A percentile compares a stretch with the other conserved stretches of the same genome.
Conservation (phyloP, 1,140 invertebrate species). For the Melitaea cinxia region DNA sequence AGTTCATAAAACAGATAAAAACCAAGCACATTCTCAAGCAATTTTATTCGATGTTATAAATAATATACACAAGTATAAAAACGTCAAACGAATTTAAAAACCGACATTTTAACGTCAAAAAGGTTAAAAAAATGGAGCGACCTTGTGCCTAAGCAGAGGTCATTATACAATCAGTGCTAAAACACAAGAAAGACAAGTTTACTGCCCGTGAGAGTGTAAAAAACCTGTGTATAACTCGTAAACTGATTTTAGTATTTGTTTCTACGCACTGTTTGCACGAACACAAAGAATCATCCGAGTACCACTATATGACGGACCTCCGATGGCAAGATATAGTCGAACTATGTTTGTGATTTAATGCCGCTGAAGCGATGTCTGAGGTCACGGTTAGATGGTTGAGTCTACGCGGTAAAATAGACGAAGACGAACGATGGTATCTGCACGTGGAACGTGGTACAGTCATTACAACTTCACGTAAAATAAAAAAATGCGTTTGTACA, state of each 20-base stretch:
- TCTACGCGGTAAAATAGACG: slow-evolving; percentile 61
- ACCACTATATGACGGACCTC: slow-evolving; percentile 36
- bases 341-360: slow-evolving; percentile 32
- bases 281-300: slow-evolving; percentile 34
- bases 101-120: not conserved
- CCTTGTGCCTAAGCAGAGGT: slow-evolving; percentile 24
- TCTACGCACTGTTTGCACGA: slow-evolving; percentile 40
- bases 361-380: slow-evolving; percentile 34
- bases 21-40: not conserved
- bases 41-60: not conserved
- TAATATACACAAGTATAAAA: not conserved
- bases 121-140: slow-evolving; percentile 24
- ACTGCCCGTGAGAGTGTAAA: slow-evolving; percentile 39
- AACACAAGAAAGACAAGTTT: slow-evolving; percentile 25
- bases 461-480: slow-evolving; percentile 3
- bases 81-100: not conserved
- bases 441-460: slow-evolving; percentile 58
- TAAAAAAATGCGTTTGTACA: not conserved
- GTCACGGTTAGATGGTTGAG: slow-evolving; percentile 27
- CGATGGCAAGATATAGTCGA: slow-evolving; percentile 7
- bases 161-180: slow-evolving; percentile 30
- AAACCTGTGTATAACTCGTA: slow-evolving; percentile 50
- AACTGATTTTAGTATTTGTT: slow-evolving; percentile 58
- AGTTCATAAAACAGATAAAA: no score
- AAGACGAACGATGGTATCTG: slow-evolving; percentile 66